Conservation (phyloP, 2,797 vertebrate genomes). For the Merluccius polli region DNA sequence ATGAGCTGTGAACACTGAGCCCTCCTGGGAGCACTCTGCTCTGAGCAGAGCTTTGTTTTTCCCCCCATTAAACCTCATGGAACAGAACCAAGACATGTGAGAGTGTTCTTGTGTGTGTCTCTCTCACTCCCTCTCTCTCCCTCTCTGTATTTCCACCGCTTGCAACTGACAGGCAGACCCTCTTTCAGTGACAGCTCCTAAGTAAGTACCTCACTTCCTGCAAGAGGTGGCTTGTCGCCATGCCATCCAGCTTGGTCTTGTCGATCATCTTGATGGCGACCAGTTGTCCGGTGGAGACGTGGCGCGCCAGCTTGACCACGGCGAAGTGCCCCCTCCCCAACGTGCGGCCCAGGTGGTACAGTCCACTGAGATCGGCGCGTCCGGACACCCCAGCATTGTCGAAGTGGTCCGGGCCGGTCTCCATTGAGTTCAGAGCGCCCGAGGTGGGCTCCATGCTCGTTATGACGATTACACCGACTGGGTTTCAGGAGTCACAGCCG, state of each 20-base stretch:
- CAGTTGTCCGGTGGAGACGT: constrained; percentile 81
- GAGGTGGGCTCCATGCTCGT: constrained; percentile 51
- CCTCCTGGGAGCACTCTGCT: background rate
- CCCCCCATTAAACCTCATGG: background rate
- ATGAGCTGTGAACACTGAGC: background rate
- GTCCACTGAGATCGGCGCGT: constrained; percentile 72
- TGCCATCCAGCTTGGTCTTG: constrained; percentile 81
- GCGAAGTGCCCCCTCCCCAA: constrained; percentile 86
- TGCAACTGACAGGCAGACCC: background rate
- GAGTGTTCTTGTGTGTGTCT: background rate
- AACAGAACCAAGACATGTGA: background rate
- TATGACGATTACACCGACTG: background rate
- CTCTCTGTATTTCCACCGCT: background rate
- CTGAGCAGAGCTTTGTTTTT: background rate
- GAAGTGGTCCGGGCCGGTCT: constrained; percentile 19
- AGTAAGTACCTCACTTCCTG: constrained; percentile 79
- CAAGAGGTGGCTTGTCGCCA: constrained; percentile 80
- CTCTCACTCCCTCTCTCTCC: too few species aligned
- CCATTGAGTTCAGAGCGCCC: constrained; percentile 15
- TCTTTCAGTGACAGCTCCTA: background rate
- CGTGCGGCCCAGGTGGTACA: constrained; percentile 83
- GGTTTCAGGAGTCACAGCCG: background rate
- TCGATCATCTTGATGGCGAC: constrained; percentile 90
- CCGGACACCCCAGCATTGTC: constrained; percentile 28
- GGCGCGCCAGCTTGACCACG: constrained; percentile 82